phyloP scores from a whole-genome alignment of 2,888 invertebrate species.

The Rhabditoides inermis region DNA sequence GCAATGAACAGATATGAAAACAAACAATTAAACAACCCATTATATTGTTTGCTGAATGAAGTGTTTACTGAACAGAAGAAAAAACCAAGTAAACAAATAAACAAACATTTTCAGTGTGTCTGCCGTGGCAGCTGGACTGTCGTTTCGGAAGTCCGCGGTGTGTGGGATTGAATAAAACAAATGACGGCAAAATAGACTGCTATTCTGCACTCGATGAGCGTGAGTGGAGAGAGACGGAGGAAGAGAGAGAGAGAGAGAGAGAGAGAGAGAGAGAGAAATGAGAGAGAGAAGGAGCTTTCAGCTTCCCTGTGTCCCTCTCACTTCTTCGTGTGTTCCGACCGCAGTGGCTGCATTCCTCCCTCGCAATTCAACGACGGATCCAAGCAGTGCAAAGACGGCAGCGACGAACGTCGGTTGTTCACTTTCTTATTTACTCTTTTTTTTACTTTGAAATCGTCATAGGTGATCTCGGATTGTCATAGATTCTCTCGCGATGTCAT shows the following conservation, averaged over 20 bases:
- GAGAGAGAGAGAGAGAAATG: neutral
- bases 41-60: neutral
- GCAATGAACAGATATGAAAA: neutral
- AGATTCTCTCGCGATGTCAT: too few relatives aligned
- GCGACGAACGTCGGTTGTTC: slow-evolving; percentile 52
- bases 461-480: too few relatives aligned
- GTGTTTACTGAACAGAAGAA: neutral
- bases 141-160: slow-evolving; percentile 46
- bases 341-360: slow-evolving; percentile 37
- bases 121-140: slow-evolving; percentile 50
- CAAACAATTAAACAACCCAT: neutral
- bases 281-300: neutral
- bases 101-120: slow-evolving; percentile 34
- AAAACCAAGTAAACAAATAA: neutral
- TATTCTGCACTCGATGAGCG: slow-evolving; percentile 47
- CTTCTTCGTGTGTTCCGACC: slow-evolving; percentile 41
- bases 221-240: neutral
- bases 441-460: neutral
- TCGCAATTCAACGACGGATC: slow-evolving; percentile 32
- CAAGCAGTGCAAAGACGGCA: slow-evolving; percentile 50
- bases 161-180: slow-evolving; percentile 27
- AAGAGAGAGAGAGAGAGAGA: neutral
- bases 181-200: slow-evolving; percentile 44
- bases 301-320: slow-evolving; percentile 36
- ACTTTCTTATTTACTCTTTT: neutral